Evolutionary conservation across 1,140 invertebrate species (phyloP).

Genomic region (Drosophila ficusphila): DNA sequence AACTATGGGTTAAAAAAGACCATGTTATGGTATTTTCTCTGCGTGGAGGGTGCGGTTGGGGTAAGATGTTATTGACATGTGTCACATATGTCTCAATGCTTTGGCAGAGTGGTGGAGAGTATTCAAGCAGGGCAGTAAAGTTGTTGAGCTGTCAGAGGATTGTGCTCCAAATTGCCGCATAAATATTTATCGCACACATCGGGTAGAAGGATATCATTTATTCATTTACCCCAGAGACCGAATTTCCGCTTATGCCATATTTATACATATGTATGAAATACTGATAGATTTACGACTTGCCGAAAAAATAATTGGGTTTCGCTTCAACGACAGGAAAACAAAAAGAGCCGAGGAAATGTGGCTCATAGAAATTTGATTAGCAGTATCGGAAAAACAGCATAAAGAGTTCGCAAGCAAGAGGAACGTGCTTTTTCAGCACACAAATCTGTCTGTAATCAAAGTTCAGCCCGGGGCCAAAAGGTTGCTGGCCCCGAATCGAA

Average conservation of each 20-base stretch:
- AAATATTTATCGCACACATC: slow-evolving; percentile 60
- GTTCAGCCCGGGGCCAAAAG: slow-evolving; percentile 15
- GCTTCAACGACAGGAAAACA: slow-evolving; percentile 3
- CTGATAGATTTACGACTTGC: slow-evolving; percentile 48
- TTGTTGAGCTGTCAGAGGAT: slow-evolving; percentile 28
- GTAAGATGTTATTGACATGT: slow-evolving; percentile 47
- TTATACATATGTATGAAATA: slow-evolving; percentile 42
- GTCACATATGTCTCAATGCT: slow-evolving; percentile 52
- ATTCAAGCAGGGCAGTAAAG: slow-evolving; percentile 8
- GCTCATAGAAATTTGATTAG: slow-evolving; percentile 48
- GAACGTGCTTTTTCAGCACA: slow-evolving; percentile 57
- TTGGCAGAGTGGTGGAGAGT: background rate
- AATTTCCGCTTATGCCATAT: slow-evolving; percentile 38
- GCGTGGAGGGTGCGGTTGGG: background rate
- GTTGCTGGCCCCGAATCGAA: slow-evolving; percentile 12
- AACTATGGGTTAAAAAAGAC: too few relatives aligned
- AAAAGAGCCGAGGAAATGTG: slow-evolving; percentile 27
- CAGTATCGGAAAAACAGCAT: slow-evolving; percentile 38
- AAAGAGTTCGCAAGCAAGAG: slow-evolving; percentile 16
- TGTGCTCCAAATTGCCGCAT: slow-evolving; percentile 63
- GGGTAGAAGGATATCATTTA: slow-evolving; percentile 35
- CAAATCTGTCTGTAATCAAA: slow-evolving; percentile 20
- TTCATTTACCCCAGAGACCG: slow-evolving; percentile 46
- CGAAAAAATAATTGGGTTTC: slow-evolving; percentile 36
- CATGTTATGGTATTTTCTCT: background rate